phyloP scores from a whole-genome alignment of 1,140 invertebrate species.

The Drosophila lini region DNA sequence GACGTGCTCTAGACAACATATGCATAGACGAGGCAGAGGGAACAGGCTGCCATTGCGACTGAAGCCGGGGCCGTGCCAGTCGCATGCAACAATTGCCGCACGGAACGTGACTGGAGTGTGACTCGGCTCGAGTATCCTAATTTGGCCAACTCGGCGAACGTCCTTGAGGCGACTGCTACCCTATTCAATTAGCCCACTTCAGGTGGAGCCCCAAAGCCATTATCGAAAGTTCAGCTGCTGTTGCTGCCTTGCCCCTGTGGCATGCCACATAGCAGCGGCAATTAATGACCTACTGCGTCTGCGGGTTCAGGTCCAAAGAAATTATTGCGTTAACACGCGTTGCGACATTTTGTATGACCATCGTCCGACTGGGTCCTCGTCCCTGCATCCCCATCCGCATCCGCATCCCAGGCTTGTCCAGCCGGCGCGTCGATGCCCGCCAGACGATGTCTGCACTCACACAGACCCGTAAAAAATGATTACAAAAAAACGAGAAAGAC shows the following conservation, averaged over 20 bases:
- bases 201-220: constrained; percentile 5
- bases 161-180: constrained; percentile 64
- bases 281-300: constrained; percentile 82
- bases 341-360: constrained; percentile 72
- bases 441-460: constrained; percentile 68
- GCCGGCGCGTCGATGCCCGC: constrained; percentile 52
- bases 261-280: constrained; percentile 38
- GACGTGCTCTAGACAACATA: constrained; percentile 78
- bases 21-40: constrained; percentile 45
- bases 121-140: constrained; percentile 74
- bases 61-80: constrained; percentile 1
- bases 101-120: constrained; percentile 76
- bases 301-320: constrained; percentile 55
- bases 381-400: constrained; percentile 18
- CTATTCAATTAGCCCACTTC: constrained; percentile 55
- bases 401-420: constrained; percentile 33
- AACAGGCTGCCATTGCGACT: constrained; percentile 1
- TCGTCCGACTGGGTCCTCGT: constrained; percentile 7
- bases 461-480: constrained; percentile 22
- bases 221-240: constrained; percentile 42
- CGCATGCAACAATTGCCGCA: constrained; percentile 71
- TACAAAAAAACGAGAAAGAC: constrained; percentile 1
- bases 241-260: constrained; percentile 13
- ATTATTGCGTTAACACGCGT: constrained; percentile 74
- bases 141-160: constrained; percentile 73